Percentiles rank a stretch among this genome's conserved stretches.
Conservation (phyloP, 2,113 vertebrate genomes). For the Pygoscelis antarcticus region DNA sequence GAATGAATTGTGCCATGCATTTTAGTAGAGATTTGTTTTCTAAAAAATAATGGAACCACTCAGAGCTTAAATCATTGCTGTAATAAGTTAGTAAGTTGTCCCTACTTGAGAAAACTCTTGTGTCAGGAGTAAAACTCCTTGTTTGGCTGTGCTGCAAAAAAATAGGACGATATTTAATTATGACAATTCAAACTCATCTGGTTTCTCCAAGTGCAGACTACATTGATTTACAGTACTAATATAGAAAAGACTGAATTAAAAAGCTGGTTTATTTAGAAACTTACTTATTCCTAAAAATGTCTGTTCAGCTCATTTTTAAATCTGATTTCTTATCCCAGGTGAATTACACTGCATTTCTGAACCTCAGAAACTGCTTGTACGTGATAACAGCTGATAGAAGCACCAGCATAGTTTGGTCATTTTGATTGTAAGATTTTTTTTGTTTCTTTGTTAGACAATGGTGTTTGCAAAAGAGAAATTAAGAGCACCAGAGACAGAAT, state of each 20-base stretch:
- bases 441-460: background rate
- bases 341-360: background rate
- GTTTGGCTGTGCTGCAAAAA: background rate
- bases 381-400: background rate
- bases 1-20: background rate
- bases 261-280: constrained; percentile 16
- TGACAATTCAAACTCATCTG: background rate
- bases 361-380: background rate
- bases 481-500: background rate
- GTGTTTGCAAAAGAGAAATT: background rate
- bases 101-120: background rate
- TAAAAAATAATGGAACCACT: background rate
- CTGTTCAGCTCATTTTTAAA: constrained; percentile 40
- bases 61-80: background rate
- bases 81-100: background rate
- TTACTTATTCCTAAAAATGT: constrained; percentile 16
- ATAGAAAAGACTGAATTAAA: background rate
- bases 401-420: background rate
- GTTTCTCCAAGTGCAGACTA: background rate
- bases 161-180: constrained; percentile 21
- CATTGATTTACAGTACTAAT: constrained; percentile 16
- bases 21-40: background rate
- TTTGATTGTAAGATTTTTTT: background rate
- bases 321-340: constrained; percentile 1
- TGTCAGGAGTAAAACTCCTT: background rate